Evolutionary conservation across 2,113 vertebrate genomes (phyloP).

Genomic region (Vidua macroura): DNA sequence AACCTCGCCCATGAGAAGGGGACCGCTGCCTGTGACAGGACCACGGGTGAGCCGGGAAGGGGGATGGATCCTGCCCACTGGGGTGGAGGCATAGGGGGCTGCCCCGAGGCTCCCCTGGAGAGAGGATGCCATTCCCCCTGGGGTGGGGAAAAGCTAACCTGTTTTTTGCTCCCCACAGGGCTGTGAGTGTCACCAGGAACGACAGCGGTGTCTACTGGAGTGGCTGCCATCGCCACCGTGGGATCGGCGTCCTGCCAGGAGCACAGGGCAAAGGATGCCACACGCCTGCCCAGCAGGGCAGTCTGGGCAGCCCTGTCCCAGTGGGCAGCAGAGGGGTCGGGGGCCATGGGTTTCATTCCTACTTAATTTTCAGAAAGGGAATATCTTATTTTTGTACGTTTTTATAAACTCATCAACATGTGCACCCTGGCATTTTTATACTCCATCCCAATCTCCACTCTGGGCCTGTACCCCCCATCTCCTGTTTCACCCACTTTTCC

Average conservation of each 20-base stretch:
- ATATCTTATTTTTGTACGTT: constrained; percentile 63
- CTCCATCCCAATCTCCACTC: neutral
- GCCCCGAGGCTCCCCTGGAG: neutral
- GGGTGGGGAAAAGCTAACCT: neutral
- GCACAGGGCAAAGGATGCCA: neutral
- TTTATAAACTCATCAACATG: constrained; percentile 33
- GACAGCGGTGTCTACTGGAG: neutral
- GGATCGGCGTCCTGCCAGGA: neutral
- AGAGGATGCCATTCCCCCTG: neutral
- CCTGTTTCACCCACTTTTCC: neutral
- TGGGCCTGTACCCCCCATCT: neutral
- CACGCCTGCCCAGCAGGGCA: rapidly evolving
- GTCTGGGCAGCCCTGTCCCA: rapidly evolving
- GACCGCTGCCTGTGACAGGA: constrained; percentile 69
- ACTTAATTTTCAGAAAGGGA: constrained; percentile 48
- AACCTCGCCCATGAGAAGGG: constrained; percentile 87
- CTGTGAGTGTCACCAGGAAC: neutral
- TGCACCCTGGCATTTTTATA: constrained; percentile 46
- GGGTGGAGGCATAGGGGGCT: neutral
- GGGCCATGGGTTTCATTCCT: neutral
- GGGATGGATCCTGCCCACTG: rapidly evolving
- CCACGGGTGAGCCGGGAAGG: neutral
- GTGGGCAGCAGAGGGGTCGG: neutral
- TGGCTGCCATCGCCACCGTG: neutral
- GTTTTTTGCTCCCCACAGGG: neutral